Base-by-base conservation (phyloP, 2,888 invertebrate genomes). In the Aplocera efformata region DNA sequence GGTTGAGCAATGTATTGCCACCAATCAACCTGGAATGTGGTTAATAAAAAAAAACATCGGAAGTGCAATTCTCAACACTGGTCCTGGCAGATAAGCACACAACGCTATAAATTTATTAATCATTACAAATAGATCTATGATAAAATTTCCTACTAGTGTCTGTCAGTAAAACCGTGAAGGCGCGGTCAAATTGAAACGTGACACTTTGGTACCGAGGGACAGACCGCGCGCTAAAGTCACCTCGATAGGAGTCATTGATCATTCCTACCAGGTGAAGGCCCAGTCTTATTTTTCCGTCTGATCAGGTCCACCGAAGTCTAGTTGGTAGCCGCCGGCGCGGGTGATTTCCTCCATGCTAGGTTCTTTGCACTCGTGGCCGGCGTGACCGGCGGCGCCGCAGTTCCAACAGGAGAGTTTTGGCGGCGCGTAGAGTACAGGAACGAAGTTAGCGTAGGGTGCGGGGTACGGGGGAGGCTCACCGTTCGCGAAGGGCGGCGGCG, bases 281-380 rank as follows among this genome's bases (percentile, higher is more conserved):
- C 52, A 47, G 33, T 37, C 53, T 74, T 84, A 84, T 74, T 85
- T 85, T 44, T 88, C 88, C 42, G 72, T 52, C 31, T 77, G 52
- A 37, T 86, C 88, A 29, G 86, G 83, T 32, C 89, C 86, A 32
- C 88, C 86, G 72, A 91, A 93, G 76, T 93, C 93, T 46, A 93
- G 79, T 74, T 91, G 92, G 66, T 92, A 93, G 48, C 91, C 90
- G 53, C 92, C 91, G 52, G 92, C 91, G 59, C 93, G 90, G 25
- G 96, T 95, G 83, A 96, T 94, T 79, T 96, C 96, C 77, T 98
- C 97, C 92, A 98, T 96, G 40, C 96, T 96, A 51, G 94, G 94
- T 73, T 96, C 96, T 68, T 94, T 94, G 77, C 98, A 98, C 59
- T 97, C 97, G 60, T 91, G 90, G 11, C 96, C 96, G 33, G 91